phyloP scores from a whole-genome alignment of 2,113 vertebrate species.

The Butorides virescens region DNA sequence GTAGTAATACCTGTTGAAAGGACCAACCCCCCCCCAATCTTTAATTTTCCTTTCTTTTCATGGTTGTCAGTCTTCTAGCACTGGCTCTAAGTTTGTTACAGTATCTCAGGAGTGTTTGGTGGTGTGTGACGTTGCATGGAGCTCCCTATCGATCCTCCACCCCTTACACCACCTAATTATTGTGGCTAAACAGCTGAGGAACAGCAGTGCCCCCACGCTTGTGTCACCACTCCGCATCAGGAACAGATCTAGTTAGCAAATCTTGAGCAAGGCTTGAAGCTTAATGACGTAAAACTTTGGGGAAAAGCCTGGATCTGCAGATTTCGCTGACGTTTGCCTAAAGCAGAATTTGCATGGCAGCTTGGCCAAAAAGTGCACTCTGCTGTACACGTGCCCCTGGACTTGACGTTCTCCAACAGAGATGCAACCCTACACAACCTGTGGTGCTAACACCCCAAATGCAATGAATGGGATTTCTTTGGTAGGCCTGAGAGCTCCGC shows the following conservation, averaged over 20 bases:
- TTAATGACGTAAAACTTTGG: background rate
- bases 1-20: background rate
- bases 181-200: background rate
- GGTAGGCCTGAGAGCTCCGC: background rate
- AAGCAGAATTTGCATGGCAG: background rate
- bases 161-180: background rate
- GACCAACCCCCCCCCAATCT: background rate
- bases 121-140: background rate
- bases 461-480: background rate
- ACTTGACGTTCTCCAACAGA: background rate
- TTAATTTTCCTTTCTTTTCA: background rate
- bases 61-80: background rate
- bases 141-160: background rate
- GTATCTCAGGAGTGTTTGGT: background rate
- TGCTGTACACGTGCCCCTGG: fast-evolving
- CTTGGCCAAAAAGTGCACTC: background rate
- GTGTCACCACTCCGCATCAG: background rate
- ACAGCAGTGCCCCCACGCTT: background rate
- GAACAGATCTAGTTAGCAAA: background rate
- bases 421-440: background rate
- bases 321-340: background rate
- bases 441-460: fast-evolving
- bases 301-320: background rate
- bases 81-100: background rate
- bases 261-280: background rate